Base-by-base conservation (phyloP, 2,888 invertebrate species). In the Dexiosoma caninum region DNA sequence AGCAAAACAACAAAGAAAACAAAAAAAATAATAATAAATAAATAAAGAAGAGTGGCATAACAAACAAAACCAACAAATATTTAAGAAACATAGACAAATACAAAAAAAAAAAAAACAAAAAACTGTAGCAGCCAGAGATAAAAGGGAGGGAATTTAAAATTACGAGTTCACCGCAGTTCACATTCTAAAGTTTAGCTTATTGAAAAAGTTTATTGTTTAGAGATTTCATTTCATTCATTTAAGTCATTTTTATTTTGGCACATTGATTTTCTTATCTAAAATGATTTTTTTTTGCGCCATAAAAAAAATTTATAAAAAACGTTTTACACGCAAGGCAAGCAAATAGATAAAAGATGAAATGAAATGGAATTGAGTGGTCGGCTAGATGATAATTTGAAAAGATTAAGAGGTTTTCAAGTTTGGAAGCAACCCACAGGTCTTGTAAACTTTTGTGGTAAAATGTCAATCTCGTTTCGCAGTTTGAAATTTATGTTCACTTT, bases 101-200 rank as follows among this genome's bases (percentile, higher is more conserved):
- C n/a, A n/a, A n/a, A n/a, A n/a, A n/a, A n/a, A n/a, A n/a, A n/a
- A n/a, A n/a, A n/a, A n/a, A n/a, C n/a, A 69, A 69, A 72, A 51
- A 74, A 66, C 64, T 74, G n/a, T 16, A 53, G 21, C 32, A 53
- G 21, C 8, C 14, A 40, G 19, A 42, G 60, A 30, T 12, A 32
- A 46, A 10, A 49, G 60, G 67, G 37, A 67, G 53, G 37, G 62
- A 71, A 42, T 23, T 64, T 53, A 67, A 76, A 49, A 76, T 81
- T 81, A 81, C 72, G 77, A 57, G 77, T 72, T 81, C 59, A 66
- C 64, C 59, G 53, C 32, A 71, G 53, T 71, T 74, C 40, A 55
- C 32, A 59, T 66, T 72, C 21, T 57, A 72, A 81, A 72, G 37
- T 81, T 67, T 74, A 72, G 67, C 57, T 77, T 80, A 76, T 69